Evolutionary conservation across 2,113 vertebrate species (phyloP), one percentile per base, ranked within the genome.

Genomic region (Bagarius yarrelli): DNA sequence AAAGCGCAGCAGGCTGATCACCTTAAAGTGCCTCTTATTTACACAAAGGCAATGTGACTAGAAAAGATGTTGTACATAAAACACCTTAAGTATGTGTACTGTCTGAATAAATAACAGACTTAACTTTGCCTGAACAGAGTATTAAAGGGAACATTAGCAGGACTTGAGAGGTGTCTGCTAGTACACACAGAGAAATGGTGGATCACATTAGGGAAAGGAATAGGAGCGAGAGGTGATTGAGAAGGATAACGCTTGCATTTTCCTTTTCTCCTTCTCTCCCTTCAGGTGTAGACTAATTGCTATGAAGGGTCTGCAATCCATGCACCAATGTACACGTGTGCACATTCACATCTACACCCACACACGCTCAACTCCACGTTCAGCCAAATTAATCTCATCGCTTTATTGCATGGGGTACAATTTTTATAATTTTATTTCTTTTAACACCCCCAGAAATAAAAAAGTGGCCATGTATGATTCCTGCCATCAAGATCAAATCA

Each of bases 61-160:
- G 88, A 95, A 94, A 94, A 94, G 93, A 95, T 95, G 92, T 91
- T 93, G 92, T 92, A 90, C 91, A 93, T 90, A 90, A 89, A 93
- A 92, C 91, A 66, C 0, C 85, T 86, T 40, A 90, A 93, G 92
- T 92, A 91, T 91, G 91, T 92, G 91, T 91, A 87, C 88, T 90
- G 82, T 79, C 88, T 92, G 92, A 92, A 91, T 92, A 92, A 88
- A 88, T 91, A 86, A 94, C 87, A 91, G 88, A 87, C 92, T 94
- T 94, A 94, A 93, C 92, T 89, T 88, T 89, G 88, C 89, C 91
- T 90, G 90, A 92, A 89, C 89, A 80, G 76, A 83, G 85, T 89
- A 90, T 89, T 93, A 93, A 94, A 90, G 93, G 91, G 91, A 84
- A 86, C 67, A 53, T 90, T 88, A 89, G 90, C 91, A 92, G 91